Base-by-base conservation (phyloP, 2,888 invertebrate species). In the Agrotis puta region DNA sequence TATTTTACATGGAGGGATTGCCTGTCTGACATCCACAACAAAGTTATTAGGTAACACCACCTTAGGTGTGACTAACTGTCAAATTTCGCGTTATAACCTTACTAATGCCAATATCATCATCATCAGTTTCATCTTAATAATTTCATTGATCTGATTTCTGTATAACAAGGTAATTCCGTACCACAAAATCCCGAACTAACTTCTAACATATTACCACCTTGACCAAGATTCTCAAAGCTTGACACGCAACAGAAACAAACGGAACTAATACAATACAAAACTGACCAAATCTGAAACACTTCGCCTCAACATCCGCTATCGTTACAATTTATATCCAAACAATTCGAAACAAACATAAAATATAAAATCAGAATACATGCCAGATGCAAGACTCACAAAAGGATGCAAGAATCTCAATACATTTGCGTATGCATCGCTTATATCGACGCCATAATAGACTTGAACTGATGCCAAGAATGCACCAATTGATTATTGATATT, bases 401-500 rank as follows among this genome's bases (percentile, higher is more conserved):
- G 91, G 91, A 88, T 33, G 56, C 56, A 56, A 56, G 56, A 14
- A n/a, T 88, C 88, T 86, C 92, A 89, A 91, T 92, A 91, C 91
- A 93, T 93, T 92, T 92, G 91, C 91, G 92, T 92, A 89, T 91
- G 90, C 90, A 89, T 83, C 90, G 90, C 89, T 89, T 90, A 91
- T 89, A 89, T 87, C 86, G 85, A 77, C 84, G 84, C 83, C 81
- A 85, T 95, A 95, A 96, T 95, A 94, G 95, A 95, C 92, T 96
- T 96, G 95, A 95, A 94, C 90, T 87, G 82, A 83, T 88, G 95
- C 95, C 95, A 96, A 95, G 93, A 95, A 95, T 95, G 93, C 94
- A 92, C 91, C 94, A 94, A 95, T 96, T 96, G 95, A 96, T 96
- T 96, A 95, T 95, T 94, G 95, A 95, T 95, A 96, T 95, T 93